Percentiles rank a stretch among this genome's conserved stretches.
Conservation (phyloP, 2,888 invertebrate genomes). For the Amphipyra tragopoginis region DNA sequence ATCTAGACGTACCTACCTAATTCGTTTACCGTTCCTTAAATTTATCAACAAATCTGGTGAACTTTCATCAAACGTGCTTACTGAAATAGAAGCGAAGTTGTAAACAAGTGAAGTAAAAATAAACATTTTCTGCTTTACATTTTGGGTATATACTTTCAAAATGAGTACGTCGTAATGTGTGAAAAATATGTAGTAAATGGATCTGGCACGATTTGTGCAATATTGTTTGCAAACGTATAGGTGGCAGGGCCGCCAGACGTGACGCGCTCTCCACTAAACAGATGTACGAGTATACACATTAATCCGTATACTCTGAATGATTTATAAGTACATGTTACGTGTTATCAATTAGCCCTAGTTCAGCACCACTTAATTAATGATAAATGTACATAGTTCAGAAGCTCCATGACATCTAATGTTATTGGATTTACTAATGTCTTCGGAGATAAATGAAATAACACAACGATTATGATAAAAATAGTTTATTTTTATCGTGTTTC, state of each 20-base stretch:
- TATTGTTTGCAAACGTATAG: slow-evolving; percentile 51
- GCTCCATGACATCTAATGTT: slow-evolving; percentile 18
- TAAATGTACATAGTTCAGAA: slow-evolving; percentile 40
- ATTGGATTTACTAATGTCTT: slow-evolving; percentile 25
- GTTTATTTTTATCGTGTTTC: slow-evolving; percentile 26
- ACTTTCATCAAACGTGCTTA: slow-evolving; percentile 30
- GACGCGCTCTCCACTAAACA: slow-evolving; percentile 44
- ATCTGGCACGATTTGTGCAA: slow-evolving; percentile 58
- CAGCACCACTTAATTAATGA: slow-evolving; percentile 46
- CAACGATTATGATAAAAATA: slow-evolving; percentile 12
- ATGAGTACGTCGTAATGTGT: slow-evolving; percentile 48
- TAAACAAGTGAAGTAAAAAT: slow-evolving; percentile 48
- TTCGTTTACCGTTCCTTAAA: slow-evolving; percentile 6
- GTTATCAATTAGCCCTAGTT: slow-evolving; percentile 51
- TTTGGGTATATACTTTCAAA: slow-evolving; percentile 37
- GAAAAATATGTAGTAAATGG: slow-evolving; percentile 51
- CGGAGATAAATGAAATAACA: slow-evolving; percentile 26
- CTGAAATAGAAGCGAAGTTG: slow-evolving; percentile 40
- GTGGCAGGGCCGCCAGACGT: slow-evolving; percentile 50
- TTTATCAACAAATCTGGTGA: slow-evolving; percentile 16
- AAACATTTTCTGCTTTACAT: slow-evolving; percentile 32
- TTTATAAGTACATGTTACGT: slow-evolving; percentile 50
- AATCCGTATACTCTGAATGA: slow-evolving; percentile 49
- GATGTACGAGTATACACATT: slow-evolving; percentile 41
- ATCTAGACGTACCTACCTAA: slow-evolving; percentile 1